Evolutionary conservation across 2,113 vertebrate genomes (phyloP).

Genomic region (Cephalopterus ornatus): DNA sequence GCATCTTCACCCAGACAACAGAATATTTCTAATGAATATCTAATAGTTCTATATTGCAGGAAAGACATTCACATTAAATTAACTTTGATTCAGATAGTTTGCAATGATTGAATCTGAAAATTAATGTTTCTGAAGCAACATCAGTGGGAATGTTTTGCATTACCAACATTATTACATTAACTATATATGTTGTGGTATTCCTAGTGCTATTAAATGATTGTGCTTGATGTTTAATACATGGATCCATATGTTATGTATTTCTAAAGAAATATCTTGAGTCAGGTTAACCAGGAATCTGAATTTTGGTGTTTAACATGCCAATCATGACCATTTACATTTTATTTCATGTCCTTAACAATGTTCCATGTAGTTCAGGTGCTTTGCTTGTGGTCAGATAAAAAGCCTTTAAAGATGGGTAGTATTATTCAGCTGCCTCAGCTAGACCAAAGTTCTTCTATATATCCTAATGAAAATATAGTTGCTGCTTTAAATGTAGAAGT

Average conservation of each 20-base stretch:
- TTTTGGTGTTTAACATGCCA: background rate
- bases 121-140: background rate
- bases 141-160: background rate
- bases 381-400: background rate
- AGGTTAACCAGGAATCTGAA: background rate
- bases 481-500: background rate
- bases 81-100: background rate
- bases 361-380: background rate
- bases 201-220: background rate
- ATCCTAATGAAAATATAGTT: background rate
- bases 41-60: background rate
- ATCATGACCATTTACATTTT: background rate
- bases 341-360: background rate
- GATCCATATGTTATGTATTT: background rate
- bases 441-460: background rate
- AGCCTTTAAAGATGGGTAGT: background rate
- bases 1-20: background rate
- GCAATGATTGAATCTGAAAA: background rate
- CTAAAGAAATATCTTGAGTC: background rate
- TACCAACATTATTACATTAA: background rate
- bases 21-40: background rate
- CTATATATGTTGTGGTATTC: background rate
- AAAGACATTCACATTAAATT: background rate
- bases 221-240: background rate
- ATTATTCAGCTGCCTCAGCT: background rate